A percentile compares a stretch with the other conserved stretches of the same genome.
phyloP scores from a whole-genome alignment of 1,140 invertebrate genomes.

The Harpegnathos saltator region DNA sequence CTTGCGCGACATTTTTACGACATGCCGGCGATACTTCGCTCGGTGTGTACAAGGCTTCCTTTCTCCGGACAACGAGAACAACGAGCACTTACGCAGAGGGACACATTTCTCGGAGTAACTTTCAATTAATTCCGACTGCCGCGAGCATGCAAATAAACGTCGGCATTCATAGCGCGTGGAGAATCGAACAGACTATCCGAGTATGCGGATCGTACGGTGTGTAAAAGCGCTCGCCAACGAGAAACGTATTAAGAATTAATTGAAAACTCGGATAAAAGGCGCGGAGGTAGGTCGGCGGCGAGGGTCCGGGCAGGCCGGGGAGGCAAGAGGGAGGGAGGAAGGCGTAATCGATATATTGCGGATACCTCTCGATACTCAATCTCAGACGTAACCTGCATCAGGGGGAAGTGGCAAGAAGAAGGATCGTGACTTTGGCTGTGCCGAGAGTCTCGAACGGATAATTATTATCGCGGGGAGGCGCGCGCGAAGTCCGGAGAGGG shows the following conservation, averaged over 20 bases:
- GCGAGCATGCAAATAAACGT: not conserved
- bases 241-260: constrained; percentile 61
- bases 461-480: constrained; percentile 70
- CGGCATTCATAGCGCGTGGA: not conserved
- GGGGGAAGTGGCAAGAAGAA: constrained; percentile 58
- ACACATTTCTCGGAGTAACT: too few species aligned
- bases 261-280: constrained; percentile 33
- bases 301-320: too few species aligned
- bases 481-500: constrained; percentile 8
- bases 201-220: not conserved
- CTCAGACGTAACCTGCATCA: constrained; percentile 56
- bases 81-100: too few species aligned
- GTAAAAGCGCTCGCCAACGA: constrained; percentile 27
- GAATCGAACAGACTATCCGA: constrained; percentile 17
- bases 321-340: too few species aligned
- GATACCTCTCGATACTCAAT: constrained; percentile 59
- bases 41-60: too few species aligned
- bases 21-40: too few species aligned
- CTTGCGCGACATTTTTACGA: too few species aligned
- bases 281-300: not conserved
- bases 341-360: constrained; percentile 59
- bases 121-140: constrained; percentile 16
- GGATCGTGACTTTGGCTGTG: constrained; percentile 68
- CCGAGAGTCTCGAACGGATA: constrained; percentile 62
- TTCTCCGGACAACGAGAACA: too few species aligned